Conservation (phyloP, 2,888 invertebrate genomes). For the Piscicola geometra region DNA sequence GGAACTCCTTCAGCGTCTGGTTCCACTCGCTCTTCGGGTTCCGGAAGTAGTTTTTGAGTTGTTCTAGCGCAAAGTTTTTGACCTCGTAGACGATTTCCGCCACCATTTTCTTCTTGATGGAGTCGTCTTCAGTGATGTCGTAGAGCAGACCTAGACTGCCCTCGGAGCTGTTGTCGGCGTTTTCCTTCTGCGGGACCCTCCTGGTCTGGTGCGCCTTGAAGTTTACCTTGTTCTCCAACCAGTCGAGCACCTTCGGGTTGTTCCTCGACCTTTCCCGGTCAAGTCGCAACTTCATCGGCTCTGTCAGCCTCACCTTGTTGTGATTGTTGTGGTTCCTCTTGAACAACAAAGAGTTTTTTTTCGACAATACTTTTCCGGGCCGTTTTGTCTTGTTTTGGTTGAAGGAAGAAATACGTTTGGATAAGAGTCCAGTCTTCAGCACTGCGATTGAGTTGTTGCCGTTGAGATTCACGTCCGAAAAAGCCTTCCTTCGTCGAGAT, state of each 20-base stretch:
- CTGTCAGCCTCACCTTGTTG: background rate
- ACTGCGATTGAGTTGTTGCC: no score
- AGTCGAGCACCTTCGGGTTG: conserved; percentile 3
- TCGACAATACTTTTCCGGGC: background rate
- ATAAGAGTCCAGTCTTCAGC: no score
- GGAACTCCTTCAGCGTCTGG: conserved; percentile 9
- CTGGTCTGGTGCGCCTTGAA: background rate
- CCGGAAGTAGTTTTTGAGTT: conserved; percentile 18
- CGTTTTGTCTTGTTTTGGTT: background rate
- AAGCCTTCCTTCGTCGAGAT: no score
- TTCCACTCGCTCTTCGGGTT: conserved; percentile 30
- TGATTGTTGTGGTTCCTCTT: conserved; percentile 9
- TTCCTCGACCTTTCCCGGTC: background rate
- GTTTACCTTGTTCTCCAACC: background rate
- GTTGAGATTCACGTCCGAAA: no score
- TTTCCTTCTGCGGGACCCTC: background rate
- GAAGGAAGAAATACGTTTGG: background rate
- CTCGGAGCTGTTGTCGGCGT: background rate
- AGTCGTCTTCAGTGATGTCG: background rate
- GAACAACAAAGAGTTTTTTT: background rate
- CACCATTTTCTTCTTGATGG: background rate
- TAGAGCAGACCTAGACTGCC: background rate
- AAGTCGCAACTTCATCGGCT: background rate
- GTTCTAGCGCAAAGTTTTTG: conserved; percentile 20
- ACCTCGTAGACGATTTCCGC: conserved; percentile 14